Evolutionary conservation across 2,113 vertebrate species (phyloP).

Genomic region (Propithecus coquereli): DNA sequence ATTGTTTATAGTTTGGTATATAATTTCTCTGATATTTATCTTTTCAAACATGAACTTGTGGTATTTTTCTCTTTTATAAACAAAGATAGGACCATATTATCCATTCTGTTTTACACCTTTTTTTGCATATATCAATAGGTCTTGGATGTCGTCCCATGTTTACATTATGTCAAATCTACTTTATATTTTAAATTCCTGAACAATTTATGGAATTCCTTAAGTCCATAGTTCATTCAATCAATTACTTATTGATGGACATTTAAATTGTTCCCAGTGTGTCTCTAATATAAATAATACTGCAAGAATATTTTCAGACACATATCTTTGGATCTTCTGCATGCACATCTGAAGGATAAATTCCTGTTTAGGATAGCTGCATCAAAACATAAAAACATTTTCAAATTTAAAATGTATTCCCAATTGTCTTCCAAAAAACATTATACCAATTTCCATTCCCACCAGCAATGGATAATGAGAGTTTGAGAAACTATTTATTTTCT

Average conservation of each 20-base stretch:
- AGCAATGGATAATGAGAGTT: background rate
- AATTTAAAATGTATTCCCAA: background rate
- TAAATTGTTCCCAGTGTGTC: background rate
- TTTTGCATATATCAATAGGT: background rate
- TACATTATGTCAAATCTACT: background rate
- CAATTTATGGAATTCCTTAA: background rate
- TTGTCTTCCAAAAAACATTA: background rate
- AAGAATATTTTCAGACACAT: background rate
- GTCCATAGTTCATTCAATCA: background rate
- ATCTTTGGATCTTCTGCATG: background rate
- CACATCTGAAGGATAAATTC: background rate
- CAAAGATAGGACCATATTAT: background rate
- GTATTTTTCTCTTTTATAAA: background rate
- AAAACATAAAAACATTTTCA: background rate
- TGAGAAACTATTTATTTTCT: background rate
- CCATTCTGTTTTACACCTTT: background rate
- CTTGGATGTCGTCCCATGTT: background rate
- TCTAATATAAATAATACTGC: background rate
- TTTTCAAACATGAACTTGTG: background rate
- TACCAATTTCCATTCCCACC: background rate
- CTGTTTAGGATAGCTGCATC: background rate
- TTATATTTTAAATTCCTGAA: background rate
- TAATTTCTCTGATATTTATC: background rate
- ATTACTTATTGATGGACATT: background rate
- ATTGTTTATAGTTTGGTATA: background rate